Percentiles rank a stretch among this genome's conserved stretches.
These are phyloP conservation scores for Pseudomugil tenellus DNA, from an alignment of 2,797 vertebrate species.

Conservation along the genomic window DNA sequence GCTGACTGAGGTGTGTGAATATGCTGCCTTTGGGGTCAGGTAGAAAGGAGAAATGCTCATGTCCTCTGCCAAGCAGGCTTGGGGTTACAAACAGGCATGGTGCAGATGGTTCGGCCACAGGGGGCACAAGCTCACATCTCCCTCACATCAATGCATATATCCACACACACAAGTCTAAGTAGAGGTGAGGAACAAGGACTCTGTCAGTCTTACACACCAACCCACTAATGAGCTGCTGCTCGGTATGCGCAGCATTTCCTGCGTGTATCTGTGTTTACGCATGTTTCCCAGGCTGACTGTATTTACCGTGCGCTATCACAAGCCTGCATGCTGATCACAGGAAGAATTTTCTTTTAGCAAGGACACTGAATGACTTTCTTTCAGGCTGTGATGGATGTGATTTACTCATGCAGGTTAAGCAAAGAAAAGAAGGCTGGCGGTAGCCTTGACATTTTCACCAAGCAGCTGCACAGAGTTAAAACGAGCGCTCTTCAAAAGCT, in stretches of 20 bases:
- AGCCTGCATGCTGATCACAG: constrained; percentile 48
- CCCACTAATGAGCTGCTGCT: constrained; percentile 17
- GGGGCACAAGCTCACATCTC: constrained; percentile 23
- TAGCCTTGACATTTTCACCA: constrained; percentile 53
- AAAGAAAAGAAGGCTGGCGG: constrained; percentile 34
- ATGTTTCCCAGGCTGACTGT: constrained; percentile 17
- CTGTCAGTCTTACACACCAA: constrained; percentile 22
- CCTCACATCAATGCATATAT: background rate
- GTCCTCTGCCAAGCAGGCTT: constrained; percentile 53
- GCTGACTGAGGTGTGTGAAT: constrained; percentile 50
- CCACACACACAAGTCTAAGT: constrained; percentile 8
- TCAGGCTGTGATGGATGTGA: constrained; percentile 57
- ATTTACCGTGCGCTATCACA: constrained; percentile 49
- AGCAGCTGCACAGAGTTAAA: constrained; percentile 13
- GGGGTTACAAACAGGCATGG: constrained; percentile 57
- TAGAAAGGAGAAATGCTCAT: constrained; percentile 34
- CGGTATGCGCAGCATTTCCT: constrained; percentile 23
- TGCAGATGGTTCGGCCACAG: constrained; percentile 70
- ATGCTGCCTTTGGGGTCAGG: constrained; percentile 53
- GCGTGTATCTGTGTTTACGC: constrained; percentile 29
- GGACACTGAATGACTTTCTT: constrained; percentile 55
- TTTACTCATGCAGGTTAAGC: constrained; percentile 56
- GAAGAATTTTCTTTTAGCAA: constrained; percentile 55
- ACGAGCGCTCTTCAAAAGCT: background rate
- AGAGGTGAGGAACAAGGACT: constrained; percentile 33